Evolutionary conservation across 2,888 invertebrate species (phyloP).

Genomic region (Diarsia mendica): DNA sequence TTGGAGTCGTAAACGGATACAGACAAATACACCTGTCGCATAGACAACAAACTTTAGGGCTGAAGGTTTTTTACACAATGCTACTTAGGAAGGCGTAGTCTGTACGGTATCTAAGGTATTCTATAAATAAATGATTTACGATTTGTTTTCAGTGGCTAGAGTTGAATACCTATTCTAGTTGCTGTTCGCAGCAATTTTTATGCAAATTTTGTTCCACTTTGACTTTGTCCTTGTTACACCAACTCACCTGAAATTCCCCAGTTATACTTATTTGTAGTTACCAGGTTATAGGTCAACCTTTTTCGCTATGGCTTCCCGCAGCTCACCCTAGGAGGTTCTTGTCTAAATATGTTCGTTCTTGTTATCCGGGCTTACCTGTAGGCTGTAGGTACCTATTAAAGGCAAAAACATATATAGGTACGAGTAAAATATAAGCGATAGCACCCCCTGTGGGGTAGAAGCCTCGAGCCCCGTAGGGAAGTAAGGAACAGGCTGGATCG

Average conservation of each 20-base stretch:
- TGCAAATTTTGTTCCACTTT: neutral
- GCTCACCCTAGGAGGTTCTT: neutral
- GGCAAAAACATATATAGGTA: too few relatives aligned
- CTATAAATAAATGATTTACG: neutral
- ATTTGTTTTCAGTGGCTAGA: neutral
- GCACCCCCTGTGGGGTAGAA: neutral
- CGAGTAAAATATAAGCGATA: neutral
- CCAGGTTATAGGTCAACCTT: neutral
- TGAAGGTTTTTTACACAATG: neutral
- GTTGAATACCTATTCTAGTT: neutral
- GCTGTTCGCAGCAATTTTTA: neutral
- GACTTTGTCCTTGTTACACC: too few relatives aligned
- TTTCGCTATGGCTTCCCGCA: neutral
- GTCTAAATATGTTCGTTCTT: too few relatives aligned
- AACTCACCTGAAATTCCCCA: neutral
- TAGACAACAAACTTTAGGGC: neutral
- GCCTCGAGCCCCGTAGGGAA: neutral
- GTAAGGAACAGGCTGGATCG: neutral
- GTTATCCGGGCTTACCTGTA: neutral
- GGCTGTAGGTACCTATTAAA: too few relatives aligned
- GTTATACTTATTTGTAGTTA: neutral
- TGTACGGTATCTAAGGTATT: neutral
- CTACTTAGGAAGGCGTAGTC: neutral
- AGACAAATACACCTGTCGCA: conserved; percentile 49
- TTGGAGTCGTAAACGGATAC: conserved; percentile 41